Evolutionary conservation across 2,797 vertebrate species (phyloP).

Genomic region (Pangasius krempfi): DNA sequence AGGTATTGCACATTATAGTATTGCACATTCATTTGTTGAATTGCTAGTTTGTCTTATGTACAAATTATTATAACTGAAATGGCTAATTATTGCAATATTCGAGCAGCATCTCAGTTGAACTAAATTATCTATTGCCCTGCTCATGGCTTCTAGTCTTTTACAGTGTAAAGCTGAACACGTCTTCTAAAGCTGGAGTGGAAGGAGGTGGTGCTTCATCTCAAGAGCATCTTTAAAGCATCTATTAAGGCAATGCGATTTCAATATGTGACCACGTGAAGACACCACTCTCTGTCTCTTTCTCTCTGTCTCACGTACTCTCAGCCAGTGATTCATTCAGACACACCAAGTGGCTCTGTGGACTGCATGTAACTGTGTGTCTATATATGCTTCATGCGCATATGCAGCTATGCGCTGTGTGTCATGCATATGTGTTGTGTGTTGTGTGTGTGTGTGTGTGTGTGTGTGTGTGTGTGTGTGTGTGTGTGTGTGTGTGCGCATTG

Average conservation of each 20-base stretch:
- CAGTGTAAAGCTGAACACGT: not conserved
- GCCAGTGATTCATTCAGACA: constrained; percentile 39
- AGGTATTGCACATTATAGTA: too few species aligned
- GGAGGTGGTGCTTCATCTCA: constrained; percentile 6
- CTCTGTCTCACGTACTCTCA: constrained; percentile 20
- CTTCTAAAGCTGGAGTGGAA: constrained; percentile 3
- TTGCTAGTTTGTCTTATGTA: too few species aligned
- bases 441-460: constrained; percentile 29
- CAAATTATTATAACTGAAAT: not conserved
- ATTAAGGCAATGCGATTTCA: constrained; percentile 16
- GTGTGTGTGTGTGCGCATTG: constrained; percentile 38
- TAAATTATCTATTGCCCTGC: not conserved
- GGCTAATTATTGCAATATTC: constrained; percentile 17
- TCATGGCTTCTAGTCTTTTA: not conserved
- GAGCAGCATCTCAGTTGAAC: not conserved
- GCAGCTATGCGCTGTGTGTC: constrained; percentile 22
- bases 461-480: constrained; percentile 26
- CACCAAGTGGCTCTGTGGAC: not conserved
- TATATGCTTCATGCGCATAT: constrained; percentile 7
- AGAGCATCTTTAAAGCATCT: constrained; percentile 5
- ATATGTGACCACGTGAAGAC: constrained; percentile 22
- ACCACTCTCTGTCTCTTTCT: not conserved
- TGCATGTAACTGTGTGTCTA: constrained; percentile 30
- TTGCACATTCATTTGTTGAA: too few species aligned
- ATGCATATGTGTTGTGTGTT: not conserved